phyloP scores from a whole-genome alignment of 2,888 invertebrate genomes.

The Dorcus parallelipipedus region DNA sequence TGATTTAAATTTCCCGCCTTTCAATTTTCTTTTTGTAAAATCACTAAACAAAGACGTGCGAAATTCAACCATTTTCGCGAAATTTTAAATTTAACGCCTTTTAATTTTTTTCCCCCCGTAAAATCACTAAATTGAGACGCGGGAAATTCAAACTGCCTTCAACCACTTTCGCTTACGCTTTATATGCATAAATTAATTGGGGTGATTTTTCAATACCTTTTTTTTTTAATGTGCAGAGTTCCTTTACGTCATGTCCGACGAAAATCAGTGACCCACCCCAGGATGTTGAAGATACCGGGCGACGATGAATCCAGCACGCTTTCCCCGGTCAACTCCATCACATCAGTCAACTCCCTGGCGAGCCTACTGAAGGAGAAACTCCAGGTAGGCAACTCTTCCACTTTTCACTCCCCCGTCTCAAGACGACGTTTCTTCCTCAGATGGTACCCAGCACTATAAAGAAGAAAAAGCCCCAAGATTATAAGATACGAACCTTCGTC shows the following conservation, averaged over 20 bases:
- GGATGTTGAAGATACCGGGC: conserved; percentile 50
- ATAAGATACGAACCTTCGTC: conserved; percentile 78
- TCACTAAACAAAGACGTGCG: too few relatives aligned
- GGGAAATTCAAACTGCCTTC: too few relatives aligned
- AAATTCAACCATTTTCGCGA: too few relatives aligned
- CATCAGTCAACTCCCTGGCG: conserved; percentile 80
- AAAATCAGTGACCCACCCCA: conserved; percentile 62
- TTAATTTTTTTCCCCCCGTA: too few relatives aligned
- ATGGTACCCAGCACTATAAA: conserved; percentile 71
- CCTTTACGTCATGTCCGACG: conserved; percentile 57
- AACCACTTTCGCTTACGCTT: too few relatives aligned
- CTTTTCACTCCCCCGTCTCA: not conserved
- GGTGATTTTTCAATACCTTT: not conserved
- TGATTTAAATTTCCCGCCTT: too few relatives aligned
- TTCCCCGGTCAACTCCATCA: conserved; percentile 74
- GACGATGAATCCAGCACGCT: conserved; percentile 58
- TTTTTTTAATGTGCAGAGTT: conserved; percentile 12
- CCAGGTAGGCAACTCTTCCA: conserved; percentile 54
- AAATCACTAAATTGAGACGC: too few relatives aligned
- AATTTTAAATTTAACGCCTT: too few relatives aligned
- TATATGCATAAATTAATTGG: not conserved
- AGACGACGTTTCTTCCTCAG: conserved; percentile 50
- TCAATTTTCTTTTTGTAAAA: too few relatives aligned
- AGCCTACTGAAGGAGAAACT: conserved; percentile 79
- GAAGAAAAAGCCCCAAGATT: conserved; percentile 66